Evolutionary conservation across 2,113 vertebrate species (phyloP).

Genomic region (Dicentrarchus labrax): DNA sequence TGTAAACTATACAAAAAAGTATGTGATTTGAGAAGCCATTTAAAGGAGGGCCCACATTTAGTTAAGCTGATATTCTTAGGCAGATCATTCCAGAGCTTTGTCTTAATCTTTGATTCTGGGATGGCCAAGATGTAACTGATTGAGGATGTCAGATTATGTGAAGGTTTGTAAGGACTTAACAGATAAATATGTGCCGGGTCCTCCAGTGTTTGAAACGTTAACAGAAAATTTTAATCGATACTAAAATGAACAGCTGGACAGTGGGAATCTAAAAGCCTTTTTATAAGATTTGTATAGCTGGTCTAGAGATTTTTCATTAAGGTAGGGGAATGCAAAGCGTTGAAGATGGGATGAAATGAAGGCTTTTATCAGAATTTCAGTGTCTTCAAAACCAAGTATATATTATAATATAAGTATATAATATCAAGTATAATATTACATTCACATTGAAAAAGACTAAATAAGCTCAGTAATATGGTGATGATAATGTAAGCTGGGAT

Average conservation of each 20-base stretch:
- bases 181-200: too few relatives aligned
- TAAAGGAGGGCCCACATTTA: neutral
- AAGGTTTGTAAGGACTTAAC: neutral
- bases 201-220: neutral
- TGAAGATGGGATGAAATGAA: conserved; percentile 6
- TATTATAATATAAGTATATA: neutral
- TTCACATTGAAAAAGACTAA: neutral
- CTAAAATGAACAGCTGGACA: neutral
- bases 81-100: neutral
- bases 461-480: neutral
- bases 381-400: neutral
- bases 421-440: neutral
- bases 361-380: neutral
- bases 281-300: neutral
- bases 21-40: neutral
- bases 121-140: neutral
- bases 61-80: neutral
- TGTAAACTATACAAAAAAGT: neutral
- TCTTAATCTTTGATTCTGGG: neutral
- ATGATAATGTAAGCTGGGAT: neutral
- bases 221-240: neutral
- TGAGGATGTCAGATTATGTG: neutral
- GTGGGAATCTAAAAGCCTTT: neutral
- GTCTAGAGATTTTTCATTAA: neutral
- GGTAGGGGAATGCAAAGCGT: neutral